phyloP scores from a whole-genome alignment of 2,113 vertebrate species.

The Ascaphus truei region DNA sequence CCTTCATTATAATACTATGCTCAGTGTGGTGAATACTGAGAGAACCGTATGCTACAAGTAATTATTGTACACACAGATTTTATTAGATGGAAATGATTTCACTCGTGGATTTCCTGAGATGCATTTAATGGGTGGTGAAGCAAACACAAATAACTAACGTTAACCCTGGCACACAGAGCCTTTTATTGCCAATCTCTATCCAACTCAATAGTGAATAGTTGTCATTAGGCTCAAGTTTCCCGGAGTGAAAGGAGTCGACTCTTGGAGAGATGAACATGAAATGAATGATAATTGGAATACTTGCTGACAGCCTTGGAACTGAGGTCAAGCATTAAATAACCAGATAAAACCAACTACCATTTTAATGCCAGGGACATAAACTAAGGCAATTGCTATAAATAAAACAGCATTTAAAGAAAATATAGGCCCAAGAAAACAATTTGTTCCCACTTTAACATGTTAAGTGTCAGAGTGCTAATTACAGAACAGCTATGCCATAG shows the following conservation, averaged over 20 bases:
- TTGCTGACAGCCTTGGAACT: background rate
- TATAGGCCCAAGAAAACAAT: background rate
- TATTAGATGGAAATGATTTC: no score
- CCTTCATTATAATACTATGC: no score
- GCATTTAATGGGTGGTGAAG: no score
- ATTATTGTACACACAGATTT: no score
- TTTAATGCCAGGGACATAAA: background rate
- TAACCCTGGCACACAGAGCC: no score
- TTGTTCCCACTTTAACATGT: background rate
- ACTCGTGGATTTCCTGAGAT: no score
- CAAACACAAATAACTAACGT: no score
- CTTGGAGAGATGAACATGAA: background rate
- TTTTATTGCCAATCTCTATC: no score
- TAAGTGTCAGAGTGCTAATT: background rate
- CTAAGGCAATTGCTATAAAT: background rate
- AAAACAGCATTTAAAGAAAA: background rate
- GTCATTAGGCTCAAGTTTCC: no score
- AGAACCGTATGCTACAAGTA: no score
- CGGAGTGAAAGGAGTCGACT: background rate
- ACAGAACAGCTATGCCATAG: background rate
- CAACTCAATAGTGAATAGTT: no score
- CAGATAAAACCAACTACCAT: background rate
- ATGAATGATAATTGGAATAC: background rate
- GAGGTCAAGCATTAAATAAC: background rate
- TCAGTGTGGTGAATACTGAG: no score